Conservation (phyloP, 2,888 invertebrate genomes). For the Cinara cedri region DNA sequence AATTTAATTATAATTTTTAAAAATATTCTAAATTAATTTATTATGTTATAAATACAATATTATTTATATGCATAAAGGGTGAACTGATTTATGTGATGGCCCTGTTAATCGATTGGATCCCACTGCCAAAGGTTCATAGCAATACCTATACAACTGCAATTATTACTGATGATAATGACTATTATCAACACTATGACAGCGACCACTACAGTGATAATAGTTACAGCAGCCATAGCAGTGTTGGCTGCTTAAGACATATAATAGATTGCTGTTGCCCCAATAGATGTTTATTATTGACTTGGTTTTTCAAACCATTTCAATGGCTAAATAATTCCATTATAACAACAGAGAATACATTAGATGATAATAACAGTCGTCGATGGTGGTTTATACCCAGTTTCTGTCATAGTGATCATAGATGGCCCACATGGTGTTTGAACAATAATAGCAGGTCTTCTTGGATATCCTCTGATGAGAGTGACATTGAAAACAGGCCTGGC, state of each 20-base stretch:
- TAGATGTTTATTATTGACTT: not conserved
- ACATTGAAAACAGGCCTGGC: slow-evolving; percentile 21
- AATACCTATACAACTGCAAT: slow-evolving; percentile 2
- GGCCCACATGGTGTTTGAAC: slow-evolving; percentile 21
- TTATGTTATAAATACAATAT: not conserved
- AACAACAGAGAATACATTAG: not conserved
- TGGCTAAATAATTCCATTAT: not conserved
- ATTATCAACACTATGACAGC: slow-evolving; percentile 40
- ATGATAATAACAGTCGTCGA: not conserved
- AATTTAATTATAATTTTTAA: not conserved
- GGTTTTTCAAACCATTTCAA: slow-evolving; percentile 21
- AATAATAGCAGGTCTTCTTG: not conserved
- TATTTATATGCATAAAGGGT: slow-evolving; percentile 4
- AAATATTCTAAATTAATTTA: not conserved
- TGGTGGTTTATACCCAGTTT: not conserved
- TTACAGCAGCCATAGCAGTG: not conserved
- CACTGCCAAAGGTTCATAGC: slow-evolving; percentile 6
- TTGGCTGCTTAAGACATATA: slow-evolving; percentile 7
- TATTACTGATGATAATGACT: slow-evolving; percentile 27
- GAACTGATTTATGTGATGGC: slow-evolving; percentile 39
- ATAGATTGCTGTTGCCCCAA: not conserved
- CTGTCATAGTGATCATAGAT: not conserved
- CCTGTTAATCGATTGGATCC: slow-evolving; percentile 40
- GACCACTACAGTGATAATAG: slow-evolving; percentile 34
- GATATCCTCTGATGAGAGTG: slow-evolving; percentile 41